phyloP scores from a whole-genome alignment of 2,888 invertebrate species.

The Spodoptera littoralis region DNA sequence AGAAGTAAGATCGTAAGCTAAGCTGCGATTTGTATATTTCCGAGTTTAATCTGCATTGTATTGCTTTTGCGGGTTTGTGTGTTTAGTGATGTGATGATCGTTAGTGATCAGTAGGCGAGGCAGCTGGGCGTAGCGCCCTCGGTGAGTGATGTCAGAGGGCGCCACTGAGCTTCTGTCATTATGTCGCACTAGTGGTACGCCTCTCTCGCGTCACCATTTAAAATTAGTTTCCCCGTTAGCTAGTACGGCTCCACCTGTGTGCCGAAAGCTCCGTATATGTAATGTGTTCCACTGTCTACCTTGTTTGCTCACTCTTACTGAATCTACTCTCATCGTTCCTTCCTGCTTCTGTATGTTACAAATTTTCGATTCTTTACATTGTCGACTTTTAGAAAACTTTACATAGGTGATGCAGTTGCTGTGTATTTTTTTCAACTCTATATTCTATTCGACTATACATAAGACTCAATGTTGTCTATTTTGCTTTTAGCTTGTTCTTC shows the following conservation, averaged over 20 bases:
- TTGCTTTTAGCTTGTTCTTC: slow-evolving; percentile 57
- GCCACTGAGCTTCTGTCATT: slow-evolving; percentile 5
- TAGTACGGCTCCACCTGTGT: slow-evolving; percentile 7
- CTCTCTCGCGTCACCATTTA: no score
- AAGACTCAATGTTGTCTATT: slow-evolving; percentile 22
- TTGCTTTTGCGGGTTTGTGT: slow-evolving; percentile 23
- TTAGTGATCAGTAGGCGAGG: slow-evolving; percentile 4
- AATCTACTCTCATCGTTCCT: slow-evolving; percentile 65
- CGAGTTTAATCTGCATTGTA: slow-evolving; percentile 15
- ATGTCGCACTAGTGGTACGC: background rate
- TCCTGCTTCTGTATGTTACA: slow-evolving; percentile 59
- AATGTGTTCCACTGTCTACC: slow-evolving; percentile 13
- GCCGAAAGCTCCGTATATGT: background rate
- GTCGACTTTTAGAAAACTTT: slow-evolving; percentile 59
- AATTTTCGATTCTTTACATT: slow-evolving; percentile 59
- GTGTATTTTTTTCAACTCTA: slow-evolving; percentile 25
- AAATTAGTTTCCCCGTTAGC: slow-evolving; percentile 17
- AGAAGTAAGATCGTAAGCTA: slow-evolving; percentile 49
- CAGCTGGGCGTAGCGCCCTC: no score
- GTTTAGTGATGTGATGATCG: background rate
- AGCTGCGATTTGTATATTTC: slow-evolving; percentile 29
- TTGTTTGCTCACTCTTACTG: slow-evolving; percentile 60
- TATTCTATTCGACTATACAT: slow-evolving; percentile 26
- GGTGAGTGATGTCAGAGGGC: no score
- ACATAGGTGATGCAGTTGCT: slow-evolving; percentile 39